Base-by-base conservation (phyloP, 2,113 vertebrate species). In the Ancistrus triradiatus region DNA sequence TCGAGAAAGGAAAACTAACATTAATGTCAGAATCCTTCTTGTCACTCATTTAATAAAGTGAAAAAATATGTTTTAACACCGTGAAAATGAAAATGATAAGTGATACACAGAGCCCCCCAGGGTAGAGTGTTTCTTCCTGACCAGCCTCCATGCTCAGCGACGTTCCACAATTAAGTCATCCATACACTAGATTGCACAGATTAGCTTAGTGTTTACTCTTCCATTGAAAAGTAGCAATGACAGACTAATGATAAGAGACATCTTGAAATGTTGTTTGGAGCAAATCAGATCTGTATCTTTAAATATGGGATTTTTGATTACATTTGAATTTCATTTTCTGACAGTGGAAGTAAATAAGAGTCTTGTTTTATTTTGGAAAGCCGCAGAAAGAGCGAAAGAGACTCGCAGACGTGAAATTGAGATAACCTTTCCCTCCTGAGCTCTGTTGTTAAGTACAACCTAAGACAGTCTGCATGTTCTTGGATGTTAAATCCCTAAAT, bases 201-300 rank as follows among this genome's bases (percentile, higher is more conserved):
- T 70, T 42, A 49, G 28, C 27, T 27, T 49, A 21, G 47, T 73
- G 70, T 79, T 79, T 77, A 59, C 72, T 71, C 63, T 68, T 73
- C 59, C 47, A 40, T 66, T 11, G 31, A 67, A 50, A 57, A 38
- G 70, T 56, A 60, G 58, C 44, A 27, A 40, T 48, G 47, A 52
- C 58, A 73, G 50, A 58, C 64, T 57, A 63, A 73, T 60, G 72
- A 75, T 59, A 75, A 59, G 63, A 56, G 61, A 61, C 33, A 68
- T 63, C 19, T 62, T 42, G 55, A 63, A 61, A 71, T 55, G 21
- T 21, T 60, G 64, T 71, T 67, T 60, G 53, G 44, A 43, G 25
- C 42, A 21, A 49, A 55, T 59, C 56, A 69, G 57, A 65, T 68
- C 55, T 59, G 35, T 52, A 56, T 57, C 25, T 50, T n/a, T 48